Conservation (phyloP, 2,113 vertebrate species). For the Myodes glareolus region DNA sequence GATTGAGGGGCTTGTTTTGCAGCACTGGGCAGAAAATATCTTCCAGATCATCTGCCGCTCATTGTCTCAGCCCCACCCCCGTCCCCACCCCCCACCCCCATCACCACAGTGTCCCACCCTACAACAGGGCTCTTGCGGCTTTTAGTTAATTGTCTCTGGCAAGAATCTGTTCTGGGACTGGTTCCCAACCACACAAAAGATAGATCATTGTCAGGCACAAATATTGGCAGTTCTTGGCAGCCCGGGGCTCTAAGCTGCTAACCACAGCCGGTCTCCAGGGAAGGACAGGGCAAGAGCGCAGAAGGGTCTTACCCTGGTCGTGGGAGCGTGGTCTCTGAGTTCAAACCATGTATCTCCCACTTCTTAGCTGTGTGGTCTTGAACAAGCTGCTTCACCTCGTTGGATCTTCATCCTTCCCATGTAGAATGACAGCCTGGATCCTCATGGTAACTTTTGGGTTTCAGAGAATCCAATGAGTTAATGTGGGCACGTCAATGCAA, state of each 20-base stretch:
- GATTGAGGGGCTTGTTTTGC: conserved; percentile 77
- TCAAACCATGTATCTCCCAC: neutral
- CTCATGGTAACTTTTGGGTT: neutral
- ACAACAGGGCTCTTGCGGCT: accelerated
- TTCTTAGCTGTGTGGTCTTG: neutral
- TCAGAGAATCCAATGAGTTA: neutral
- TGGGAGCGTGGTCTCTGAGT: neutral
- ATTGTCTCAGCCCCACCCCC: conserved; percentile 51
- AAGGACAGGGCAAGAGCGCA: accelerated
- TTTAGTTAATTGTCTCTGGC: conserved; percentile 69
- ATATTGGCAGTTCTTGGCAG: neutral
- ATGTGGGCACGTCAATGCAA: neutral
- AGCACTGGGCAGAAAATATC: conserved; percentile 64
- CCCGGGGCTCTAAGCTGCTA: neutral
- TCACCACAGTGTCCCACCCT: neutral
- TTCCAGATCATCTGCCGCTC: neutral
- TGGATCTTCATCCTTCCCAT: neutral
- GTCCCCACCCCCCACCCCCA: no score
- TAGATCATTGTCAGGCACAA: conserved; percentile 23
- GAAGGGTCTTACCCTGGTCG: accelerated
- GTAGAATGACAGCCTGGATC: neutral
- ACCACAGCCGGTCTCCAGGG: neutral
- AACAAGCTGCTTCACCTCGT: neutral
- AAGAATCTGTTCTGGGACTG: conserved; percentile 52
- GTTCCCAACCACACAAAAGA: conserved; percentile 28